Percentiles rank a stretch among this genome's conserved stretches.
Evolutionary conservation across 2,113 vertebrate species (phyloP).

Genomic region (Oreochromis spilurus): DNA sequence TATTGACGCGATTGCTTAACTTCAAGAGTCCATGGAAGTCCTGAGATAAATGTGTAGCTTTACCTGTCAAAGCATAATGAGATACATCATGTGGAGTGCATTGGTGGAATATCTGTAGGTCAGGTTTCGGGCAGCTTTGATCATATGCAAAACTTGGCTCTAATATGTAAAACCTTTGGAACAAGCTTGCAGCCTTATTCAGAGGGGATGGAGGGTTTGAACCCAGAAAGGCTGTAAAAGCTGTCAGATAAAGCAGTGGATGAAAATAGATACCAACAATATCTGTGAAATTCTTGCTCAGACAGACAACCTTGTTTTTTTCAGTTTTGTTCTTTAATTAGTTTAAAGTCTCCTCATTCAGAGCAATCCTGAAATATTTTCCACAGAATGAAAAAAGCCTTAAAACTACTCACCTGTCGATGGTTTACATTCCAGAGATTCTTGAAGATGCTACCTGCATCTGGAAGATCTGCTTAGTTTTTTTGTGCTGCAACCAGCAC

Average conservation of each 20-base stretch:
- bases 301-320: not conserved
- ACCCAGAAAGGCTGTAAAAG: not conserved
- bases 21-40: not conserved
- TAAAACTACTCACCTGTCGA: not conserved
- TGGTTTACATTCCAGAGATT: not conserved
- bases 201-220: not conserved
- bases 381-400: not conserved
- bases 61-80: not conserved
- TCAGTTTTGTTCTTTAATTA: rapidly evolving
- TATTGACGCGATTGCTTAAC: not conserved
- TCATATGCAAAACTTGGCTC: conserved; percentile 5
- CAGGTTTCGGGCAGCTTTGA: not conserved
- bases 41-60: not conserved
- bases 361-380: not conserved
- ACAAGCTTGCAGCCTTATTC: not conserved
- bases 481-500: not conserved
- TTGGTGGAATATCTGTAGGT: not conserved
- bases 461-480: not conserved
- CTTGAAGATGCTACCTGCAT: not conserved
- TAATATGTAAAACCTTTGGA: conserved; percentile 10
- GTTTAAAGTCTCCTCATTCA: not conserved
- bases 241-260: not conserved
- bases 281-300: not conserved
- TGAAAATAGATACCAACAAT: not conserved
- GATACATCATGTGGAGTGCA: not conserved